A percentile compares a stretch with the other conserved stretches of the same genome.
Evolutionary conservation across 1,140 invertebrate species (phyloP).

Genomic region (Papilio polyxenes): DNA sequence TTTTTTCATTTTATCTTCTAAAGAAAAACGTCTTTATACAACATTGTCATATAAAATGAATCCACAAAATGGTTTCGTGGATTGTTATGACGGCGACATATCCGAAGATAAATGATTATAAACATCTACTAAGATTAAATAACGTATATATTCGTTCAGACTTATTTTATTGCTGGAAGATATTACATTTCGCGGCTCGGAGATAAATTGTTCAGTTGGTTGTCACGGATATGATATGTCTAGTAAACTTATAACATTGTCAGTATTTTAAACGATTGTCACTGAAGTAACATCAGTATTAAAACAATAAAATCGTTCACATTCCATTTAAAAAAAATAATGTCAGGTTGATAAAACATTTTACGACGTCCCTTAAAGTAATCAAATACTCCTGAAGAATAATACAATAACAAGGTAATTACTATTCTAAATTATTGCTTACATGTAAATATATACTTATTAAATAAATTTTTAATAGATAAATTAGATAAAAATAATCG

Average conservation of each 20-base stretch:
- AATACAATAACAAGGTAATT: too few relatives aligned
- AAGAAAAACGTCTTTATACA: background rate
- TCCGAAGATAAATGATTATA: constrained; percentile 2
- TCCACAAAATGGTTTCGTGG: background rate
- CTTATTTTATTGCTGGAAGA: constrained; percentile 3
- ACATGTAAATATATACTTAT: background rate
- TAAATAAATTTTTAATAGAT: background rate
- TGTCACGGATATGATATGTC: background rate
- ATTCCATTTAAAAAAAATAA: too few relatives aligned
- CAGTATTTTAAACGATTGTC: background rate
- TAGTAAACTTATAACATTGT: background rate
- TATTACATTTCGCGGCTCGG: background rate
- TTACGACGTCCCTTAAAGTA: too few relatives aligned
- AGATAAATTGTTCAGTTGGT: constrained; percentile 9
- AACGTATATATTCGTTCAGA: background rate
- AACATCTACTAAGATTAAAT: constrained; percentile 12
- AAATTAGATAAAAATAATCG: background rate
- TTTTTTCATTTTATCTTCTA: background rate
- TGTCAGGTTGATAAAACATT: too few relatives aligned
- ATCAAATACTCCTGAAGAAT: too few relatives aligned
- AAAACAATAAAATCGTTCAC: background rate
- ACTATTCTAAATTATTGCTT: too few relatives aligned
- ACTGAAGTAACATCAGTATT: background rate
- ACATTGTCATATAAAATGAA: background rate
- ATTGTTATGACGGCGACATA: constrained; percentile 13